Evolutionary conservation across 2,113 vertebrate species (phyloP), one percentile per base, ranked within the genome.

Genomic region (Megaceryle maxima): DNA sequence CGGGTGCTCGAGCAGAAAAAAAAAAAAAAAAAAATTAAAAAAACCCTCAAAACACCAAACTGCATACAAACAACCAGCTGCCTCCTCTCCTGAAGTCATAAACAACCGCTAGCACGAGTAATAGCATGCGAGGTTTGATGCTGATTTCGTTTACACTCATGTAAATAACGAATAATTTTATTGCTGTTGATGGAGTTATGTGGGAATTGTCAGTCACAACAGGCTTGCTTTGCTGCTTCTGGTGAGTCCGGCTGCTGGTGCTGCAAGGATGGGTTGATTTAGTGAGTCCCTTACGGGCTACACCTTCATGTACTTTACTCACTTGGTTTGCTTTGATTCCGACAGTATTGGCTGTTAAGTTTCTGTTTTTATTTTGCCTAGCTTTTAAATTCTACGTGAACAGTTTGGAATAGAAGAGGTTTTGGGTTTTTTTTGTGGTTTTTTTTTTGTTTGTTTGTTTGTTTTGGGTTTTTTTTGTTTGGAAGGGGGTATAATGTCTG

Each of bases 281-380:
- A 33, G 37, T 2, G n/a, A 6, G 2, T 68, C 33, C 1, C 22
- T 35, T 20, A 1, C 0, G 3, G 39, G 11, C 13, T 15, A 2
- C 8, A 1, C 43, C 8, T 41, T 5, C 1, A 5, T n/a, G 19
- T 14, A 29, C 14, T 70, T 9, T 66, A 6, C 31, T 12, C 46
- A 1, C 22, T 57, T 5, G 1, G 15, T 31, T 87, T 16, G 0
- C 28, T 41, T 91, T 2, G 31, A 17, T 72, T 59, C 20, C 31
- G 64, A 62, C 44, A 10, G 9, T 81, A 13, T 4, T n/a, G 19
- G 22, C 17, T 8, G 1, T 59, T 35, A 46, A 25, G 6, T 50
- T 73, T 73, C 24, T 13, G 22, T 56, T 35, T 66, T 63, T 57
- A 10, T 48, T 55, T 10, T 50, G 9, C 7, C 3, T 67, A 20